Conservation (phyloP, 2,113 vertebrate species). For the Ceyx melanurus region DNA sequence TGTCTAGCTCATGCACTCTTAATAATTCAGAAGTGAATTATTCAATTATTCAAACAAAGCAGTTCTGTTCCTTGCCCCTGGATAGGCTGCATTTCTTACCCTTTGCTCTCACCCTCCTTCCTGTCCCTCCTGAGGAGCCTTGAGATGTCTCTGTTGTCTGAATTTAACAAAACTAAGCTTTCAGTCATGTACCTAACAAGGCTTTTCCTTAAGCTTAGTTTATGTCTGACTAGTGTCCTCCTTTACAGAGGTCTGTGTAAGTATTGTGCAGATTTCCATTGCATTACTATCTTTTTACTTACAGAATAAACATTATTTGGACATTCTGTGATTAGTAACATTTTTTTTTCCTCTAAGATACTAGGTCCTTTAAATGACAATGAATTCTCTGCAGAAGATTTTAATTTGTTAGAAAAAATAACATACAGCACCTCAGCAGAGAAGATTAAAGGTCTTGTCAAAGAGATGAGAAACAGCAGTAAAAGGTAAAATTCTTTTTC, state of each 20-base stretch:
- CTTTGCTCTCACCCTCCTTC: background rate
- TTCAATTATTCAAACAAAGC: background rate
- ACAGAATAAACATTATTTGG: background rate
- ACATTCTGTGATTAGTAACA: background rate
- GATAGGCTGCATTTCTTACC: background rate
- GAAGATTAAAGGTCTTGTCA: conserved; percentile 87
- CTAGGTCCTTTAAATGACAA: conserved; percentile 83
- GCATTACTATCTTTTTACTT: background rate
- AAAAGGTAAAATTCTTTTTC: conserved; percentile 69
- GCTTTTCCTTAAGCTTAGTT: background rate
- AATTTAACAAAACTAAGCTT: background rate
- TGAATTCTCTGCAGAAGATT: conserved; percentile 87
- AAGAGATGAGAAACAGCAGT: conserved; percentile 80
- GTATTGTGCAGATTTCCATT: background rate
- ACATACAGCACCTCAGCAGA: conserved; percentile 82
- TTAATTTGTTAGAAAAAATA: conserved; percentile 89
- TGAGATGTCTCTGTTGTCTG: background rate
- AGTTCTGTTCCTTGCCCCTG: background rate
- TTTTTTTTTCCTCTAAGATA: conserved; percentile 73
- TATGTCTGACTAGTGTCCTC: background rate
- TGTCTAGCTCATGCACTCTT: background rate
- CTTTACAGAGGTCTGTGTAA: background rate
- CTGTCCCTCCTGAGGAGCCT: background rate
- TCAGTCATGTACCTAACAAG: background rate
- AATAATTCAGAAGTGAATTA: background rate